Evolutionary conservation across 2,113 vertebrate genomes (phyloP).

Genomic region (Zosterops japonicus): DNA sequence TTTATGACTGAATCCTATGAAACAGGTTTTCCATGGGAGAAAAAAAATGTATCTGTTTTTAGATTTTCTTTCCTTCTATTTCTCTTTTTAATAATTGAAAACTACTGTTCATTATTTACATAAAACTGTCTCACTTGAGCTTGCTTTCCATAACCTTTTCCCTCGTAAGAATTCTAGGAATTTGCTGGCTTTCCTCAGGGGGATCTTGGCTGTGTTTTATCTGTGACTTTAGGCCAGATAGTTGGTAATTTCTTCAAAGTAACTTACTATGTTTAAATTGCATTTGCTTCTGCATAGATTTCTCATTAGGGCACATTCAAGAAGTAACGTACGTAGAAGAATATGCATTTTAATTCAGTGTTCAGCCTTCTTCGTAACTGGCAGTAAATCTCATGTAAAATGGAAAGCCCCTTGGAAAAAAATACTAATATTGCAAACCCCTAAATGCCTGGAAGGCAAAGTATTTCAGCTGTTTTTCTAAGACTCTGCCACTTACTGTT

Average conservation of each 20-base stretch:
- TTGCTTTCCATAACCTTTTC: constrained; percentile 80
- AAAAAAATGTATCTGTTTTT: constrained; percentile 33
- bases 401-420: neutral
- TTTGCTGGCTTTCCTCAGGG: constrained; percentile 75
- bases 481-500: neutral
- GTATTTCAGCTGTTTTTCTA: constrained; percentile 23
- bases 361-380: constrained; percentile 18
- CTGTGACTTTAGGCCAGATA: constrained; percentile 69
- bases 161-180: constrained; percentile 79
- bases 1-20: constrained; percentile 55
- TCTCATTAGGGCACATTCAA: neutral
- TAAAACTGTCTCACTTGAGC: constrained; percentile 71
- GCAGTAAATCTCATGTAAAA: constrained; percentile 38
- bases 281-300: constrained; percentile 32
- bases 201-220: constrained; percentile 69
- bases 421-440: neutral
- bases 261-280: constrained; percentile 52
- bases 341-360: neutral
- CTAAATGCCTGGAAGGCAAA: neutral
- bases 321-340: constrained; percentile 23
- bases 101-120: constrained; percentile 80
- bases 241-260: constrained; percentile 25
- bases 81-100: constrained; percentile 76
- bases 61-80: constrained; percentile 46
- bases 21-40: constrained; percentile 59